Evolutionary conservation across 2,113 vertebrate species (phyloP), one percentile per base, ranked within the genome.

Genomic region (Labeo catla): DNA sequence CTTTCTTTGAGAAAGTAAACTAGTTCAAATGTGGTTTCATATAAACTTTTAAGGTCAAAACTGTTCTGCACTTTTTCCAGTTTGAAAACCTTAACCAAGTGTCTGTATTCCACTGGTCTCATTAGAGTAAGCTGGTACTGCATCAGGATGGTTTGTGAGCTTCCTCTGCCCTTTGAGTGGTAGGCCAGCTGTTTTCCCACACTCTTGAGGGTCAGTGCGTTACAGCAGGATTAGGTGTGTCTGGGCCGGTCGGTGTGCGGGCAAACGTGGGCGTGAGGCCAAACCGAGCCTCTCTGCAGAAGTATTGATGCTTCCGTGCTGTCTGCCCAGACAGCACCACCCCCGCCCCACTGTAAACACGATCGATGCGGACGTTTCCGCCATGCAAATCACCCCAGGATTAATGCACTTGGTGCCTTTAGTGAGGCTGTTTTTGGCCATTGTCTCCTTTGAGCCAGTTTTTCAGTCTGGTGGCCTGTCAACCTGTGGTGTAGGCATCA

Each of bases 231-330:
- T 84, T 86, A 83, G 66, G 80, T 36, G n/a, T 34, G 76, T 36
- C 79, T 73, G 39, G 10, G 66, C 57, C 70, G 59, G 59, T 79
- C 43, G 21, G 39, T 47, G 19, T 68, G 73, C n/a, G 12, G 76
- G 68, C 43, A 23, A 77, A 74, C 12, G 28, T 76, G 15, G 85
- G 68, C 81, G 45, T 8, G 8, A 47, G 63, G 76, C 57, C 57
- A 65, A 76, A 66, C 57, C 52, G 34, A 86, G 84, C 72, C 43
- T 65, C 76, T 88, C 86, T 68, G 63, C 74, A 74, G 80, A 80
- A 86, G n/a, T 89, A 86, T 89, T 49, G 84, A 87, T 85, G 57
- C 52, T 84, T 50, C 13, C 6, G 9, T 8, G 10, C 76, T 36
- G 16, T 83, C 84, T 83, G 76, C 49, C 73, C 28, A 43, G 72